Percentiles rank a stretch among this genome's conserved stretches.
phyloP scores from a whole-genome alignment of 92 coral and sea anemone species.

The Chrysogorgia sp. region DNA sequence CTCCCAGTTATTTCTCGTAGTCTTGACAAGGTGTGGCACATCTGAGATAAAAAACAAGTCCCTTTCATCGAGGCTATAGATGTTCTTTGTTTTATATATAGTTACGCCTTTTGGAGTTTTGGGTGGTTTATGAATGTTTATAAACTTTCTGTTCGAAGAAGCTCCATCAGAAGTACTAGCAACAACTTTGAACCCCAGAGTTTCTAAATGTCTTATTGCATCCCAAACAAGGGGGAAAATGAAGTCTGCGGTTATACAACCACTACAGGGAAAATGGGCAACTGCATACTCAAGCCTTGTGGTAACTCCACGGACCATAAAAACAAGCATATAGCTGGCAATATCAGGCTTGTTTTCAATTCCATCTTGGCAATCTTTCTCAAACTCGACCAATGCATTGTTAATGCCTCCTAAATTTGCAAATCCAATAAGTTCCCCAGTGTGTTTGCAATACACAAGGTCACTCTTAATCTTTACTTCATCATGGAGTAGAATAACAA shows the following conservation, averaged over 20 bases:
- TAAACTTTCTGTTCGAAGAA: constrained; percentile 5
- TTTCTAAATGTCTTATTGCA: constrained; percentile 7
- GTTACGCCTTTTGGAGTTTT: not conserved
- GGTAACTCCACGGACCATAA: constrained; percentile 48
- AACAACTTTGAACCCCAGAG: constrained; percentile 11
- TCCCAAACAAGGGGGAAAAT: constrained; percentile 34
- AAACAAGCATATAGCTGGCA: constrained; percentile 34
- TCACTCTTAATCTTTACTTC: constrained; percentile 50
- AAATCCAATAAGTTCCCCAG: constrained; percentile 49
- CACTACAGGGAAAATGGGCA: constrained; percentile 31
- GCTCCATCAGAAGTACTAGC: constrained; percentile 35
- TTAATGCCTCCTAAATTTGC: constrained; percentile 40
- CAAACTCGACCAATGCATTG: constrained; percentile 18
- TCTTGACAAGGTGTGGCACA: constrained; percentile 27
- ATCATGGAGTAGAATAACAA: constrained; percentile 38
- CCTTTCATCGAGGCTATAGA: constrained; percentile 7
- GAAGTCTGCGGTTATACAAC: constrained; percentile 15
- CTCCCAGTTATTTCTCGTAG: constrained; percentile 17
- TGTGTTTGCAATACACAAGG: constrained; percentile 45
- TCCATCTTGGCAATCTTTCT: constrained; percentile 13
- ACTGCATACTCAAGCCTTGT: constrained; percentile 32
- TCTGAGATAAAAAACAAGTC: constrained; percentile 18
- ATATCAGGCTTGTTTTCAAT: not conserved
- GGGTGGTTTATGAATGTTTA: constrained; percentile 11
- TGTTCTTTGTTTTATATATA: constrained; percentile 20